Conservation (phyloP, 2,888 invertebrate genomes). For the Pyrrhosoma nymphula region DNA sequence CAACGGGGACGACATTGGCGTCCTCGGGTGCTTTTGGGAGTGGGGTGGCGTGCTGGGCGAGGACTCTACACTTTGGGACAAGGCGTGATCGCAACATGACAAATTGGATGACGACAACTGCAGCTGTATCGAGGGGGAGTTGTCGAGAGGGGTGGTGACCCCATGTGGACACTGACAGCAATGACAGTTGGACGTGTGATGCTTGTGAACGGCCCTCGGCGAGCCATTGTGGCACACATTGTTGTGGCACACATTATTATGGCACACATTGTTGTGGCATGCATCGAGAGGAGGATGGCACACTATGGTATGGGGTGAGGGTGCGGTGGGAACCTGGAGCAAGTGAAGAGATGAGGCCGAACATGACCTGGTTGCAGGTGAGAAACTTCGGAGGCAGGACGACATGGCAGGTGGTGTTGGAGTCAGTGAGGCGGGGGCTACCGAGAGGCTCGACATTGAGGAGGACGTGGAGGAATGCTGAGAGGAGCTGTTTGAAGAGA, state of each 20-base stretch:
- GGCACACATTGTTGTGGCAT: too few species aligned
- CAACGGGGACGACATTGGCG: constrained; percentile 69
- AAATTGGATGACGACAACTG: neutral
- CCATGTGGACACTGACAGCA: constrained; percentile 44
- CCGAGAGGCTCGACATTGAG: constrained; percentile 70
- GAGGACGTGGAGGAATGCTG: constrained; percentile 74
- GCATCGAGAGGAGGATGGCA: neutral
- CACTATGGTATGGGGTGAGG: neutral
- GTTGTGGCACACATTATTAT: neutral
- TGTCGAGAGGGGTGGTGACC: neutral
- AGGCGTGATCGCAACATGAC: neutral
- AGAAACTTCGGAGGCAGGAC: neutral
- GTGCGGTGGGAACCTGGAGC: neutral
- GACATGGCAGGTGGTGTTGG: constrained; percentile 44
- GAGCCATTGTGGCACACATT: neutral
- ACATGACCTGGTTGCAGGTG: neutral
- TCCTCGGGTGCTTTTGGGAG: constrained; percentile 57
- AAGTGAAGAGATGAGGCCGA: constrained; percentile 19
- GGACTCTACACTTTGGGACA: constrained; percentile 48
- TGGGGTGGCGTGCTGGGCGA: constrained; percentile 48
- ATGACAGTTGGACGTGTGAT: neutral
- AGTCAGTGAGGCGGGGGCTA: neutral
- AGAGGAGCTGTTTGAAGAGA: constrained; percentile 51
- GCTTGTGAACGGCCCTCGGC: neutral
- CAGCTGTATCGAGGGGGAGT: constrained; percentile 3